Evolutionary conservation across 2,113 vertebrate species (phyloP).

Genomic region (Telmatochromis sp.): DNA sequence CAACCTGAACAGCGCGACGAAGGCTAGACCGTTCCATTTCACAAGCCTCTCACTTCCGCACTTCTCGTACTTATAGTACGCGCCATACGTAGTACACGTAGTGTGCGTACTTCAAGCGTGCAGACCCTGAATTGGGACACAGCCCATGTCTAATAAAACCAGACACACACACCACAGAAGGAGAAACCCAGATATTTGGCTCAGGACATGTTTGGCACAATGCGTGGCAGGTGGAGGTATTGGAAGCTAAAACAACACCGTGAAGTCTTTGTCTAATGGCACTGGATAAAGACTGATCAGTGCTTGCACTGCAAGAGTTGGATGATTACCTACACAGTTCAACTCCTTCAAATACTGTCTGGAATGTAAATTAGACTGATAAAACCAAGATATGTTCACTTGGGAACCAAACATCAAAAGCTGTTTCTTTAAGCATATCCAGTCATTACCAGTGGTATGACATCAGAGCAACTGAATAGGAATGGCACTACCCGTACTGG

Average conservation of each 20-base stretch:
- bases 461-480: slow-evolving; percentile 8
- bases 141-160: neutral
- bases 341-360: neutral
- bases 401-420: slow-evolving; percentile 26
- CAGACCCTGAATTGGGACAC: too few species aligned
- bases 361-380: slow-evolving; percentile 14
- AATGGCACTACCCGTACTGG: neutral
- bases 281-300: neutral
- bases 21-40: too few species aligned
- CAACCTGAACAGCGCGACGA: too few species aligned
- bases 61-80: too few species aligned
- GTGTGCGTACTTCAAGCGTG: too few species aligned
- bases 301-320: neutral
- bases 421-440: neutral
- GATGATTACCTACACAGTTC: slow-evolving; percentile 6
- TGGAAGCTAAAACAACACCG: neutral
- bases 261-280: neutral
- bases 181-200: neutral
- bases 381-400: neutral
- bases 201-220: neutral
- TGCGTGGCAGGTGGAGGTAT: neutral
- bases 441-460: slow-evolving; percentile 14
- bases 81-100: rapidly evolving
- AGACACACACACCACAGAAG: neutral
- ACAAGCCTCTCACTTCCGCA: too few species aligned